phyloP scores from a whole-genome alignment of 35 echinoderm and acorn worm species.

The Lytechinus variegatus region DNA sequence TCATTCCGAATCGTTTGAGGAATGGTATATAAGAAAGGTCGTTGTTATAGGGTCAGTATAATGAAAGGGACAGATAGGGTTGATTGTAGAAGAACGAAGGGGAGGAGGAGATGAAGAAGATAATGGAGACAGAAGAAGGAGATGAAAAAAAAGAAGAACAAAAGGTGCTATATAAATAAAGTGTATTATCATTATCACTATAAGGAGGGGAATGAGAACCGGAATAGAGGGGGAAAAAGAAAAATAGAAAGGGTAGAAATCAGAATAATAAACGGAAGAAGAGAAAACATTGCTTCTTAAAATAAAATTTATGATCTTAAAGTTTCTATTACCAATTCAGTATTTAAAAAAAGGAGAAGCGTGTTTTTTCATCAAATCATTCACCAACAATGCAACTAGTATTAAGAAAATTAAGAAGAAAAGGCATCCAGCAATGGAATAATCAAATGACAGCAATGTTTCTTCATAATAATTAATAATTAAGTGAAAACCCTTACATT shows the following conservation, averaged over 20 bases:
- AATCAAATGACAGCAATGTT: no score
- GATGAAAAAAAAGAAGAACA: neutral
- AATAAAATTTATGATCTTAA: no score
- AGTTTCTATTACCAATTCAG: no score
- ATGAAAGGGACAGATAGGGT: neutral
- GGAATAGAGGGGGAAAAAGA: neutral
- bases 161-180: neutral
- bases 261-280: neutral
- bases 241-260: neutral
- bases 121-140: neutral
- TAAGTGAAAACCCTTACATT: no score
- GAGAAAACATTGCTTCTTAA: neutral
- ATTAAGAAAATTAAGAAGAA: neutral
- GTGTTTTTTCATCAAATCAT: no score
- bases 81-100: neutral
- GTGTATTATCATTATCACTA: no score
- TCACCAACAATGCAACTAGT: no score
- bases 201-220: no score
- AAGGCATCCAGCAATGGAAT: no score
- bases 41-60: neutral
- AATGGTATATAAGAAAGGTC: neutral
- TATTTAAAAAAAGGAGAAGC: no score
- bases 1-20: neutral
- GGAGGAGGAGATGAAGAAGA: neutral
- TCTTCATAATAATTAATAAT: no score